These are phyloP conservation scores for Fratercula arctica DNA, from an alignment of 2,797 vertebrate genomes.

Conservation along the genomic window DNA sequence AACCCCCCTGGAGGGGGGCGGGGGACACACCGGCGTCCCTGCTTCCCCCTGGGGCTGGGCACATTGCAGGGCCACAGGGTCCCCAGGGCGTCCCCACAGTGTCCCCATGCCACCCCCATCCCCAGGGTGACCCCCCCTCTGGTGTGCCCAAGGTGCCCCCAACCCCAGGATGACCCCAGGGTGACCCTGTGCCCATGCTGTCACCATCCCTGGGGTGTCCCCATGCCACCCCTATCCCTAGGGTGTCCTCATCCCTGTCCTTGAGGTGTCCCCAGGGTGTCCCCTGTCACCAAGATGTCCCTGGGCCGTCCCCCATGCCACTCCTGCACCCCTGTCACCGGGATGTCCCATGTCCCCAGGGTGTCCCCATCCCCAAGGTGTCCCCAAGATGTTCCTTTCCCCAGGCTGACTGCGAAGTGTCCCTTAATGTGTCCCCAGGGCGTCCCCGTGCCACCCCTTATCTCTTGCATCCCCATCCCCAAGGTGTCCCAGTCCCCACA, in stretches of 20 bases:
- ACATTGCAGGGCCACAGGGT: background rate
- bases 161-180: no score
- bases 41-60: background rate
- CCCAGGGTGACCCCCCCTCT: background rate
- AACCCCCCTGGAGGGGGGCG: background rate
- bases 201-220: background rate
- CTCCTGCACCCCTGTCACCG: no score
- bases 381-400: background rate
- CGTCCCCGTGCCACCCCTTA: no score
- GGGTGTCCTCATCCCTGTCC: no score
- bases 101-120: background rate
- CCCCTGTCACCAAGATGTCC: background rate
- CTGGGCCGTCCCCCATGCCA: background rate
- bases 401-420: no score
- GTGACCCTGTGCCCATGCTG: background rate
- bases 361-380: background rate
- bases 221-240: background rate
- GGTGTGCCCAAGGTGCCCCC: no score
- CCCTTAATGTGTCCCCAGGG: no score
- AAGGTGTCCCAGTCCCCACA: no score
- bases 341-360: background rate
- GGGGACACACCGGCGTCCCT: background rate
- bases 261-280: no score
- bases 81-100: background rate
- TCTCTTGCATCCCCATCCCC: no score